Evolutionary conservation across 64 coral and sea anemone species (phyloP), one percentile per base, ranked within the genome.

Genomic region (Trachythela sp.): DNA sequence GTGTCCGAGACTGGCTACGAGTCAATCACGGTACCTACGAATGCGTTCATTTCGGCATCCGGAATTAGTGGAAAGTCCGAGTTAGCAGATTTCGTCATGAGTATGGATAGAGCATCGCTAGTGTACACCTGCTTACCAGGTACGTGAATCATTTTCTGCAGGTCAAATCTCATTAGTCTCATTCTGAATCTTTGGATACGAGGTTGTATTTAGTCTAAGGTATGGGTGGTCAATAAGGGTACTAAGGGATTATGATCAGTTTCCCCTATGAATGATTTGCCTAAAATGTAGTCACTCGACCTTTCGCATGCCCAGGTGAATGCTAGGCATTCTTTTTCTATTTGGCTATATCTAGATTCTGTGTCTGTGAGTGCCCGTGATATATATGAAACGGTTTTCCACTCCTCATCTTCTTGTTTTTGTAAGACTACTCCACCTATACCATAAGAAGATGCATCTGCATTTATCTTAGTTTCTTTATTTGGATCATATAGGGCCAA

Each of bases 221-320:
- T 0, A 70, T 70, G 64, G 20, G 64, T 70, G 20, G 64, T 70
- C 30, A 70, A 70, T 22, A 70, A n/a, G 9, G 64, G 64, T 70
- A 70, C 64, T 70, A 70, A 70, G 6, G 64, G 64, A 13, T 77
- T 77, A 15, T 77, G 71, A 77, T 77, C 71, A 14, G 71, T 77
- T 35, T 77, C 71, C 5, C 71, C 71, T 77, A 77, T 34, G 31
- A 77, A 36, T 27, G 71, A 39, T 77, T 77, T 77, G 9, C 26
- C 71, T 77, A 77, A 27, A 77, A 77, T 77, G 30, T 77, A 77
- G 17, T 77, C 71, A 77, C 71, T 77, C 29, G 36, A 77, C 17
- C 64, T 70, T 32, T 70, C 64, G 64, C 64, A 70, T 70, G 64
- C 9, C n/a, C n/a, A n/a, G n/a, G n/a, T n/a, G n/a, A n/a, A 77